Evolutionary conservation across 2,113 vertebrate genomes (phyloP), one percentile per base, ranked within the genome.

Genomic region (Polypterus senegalus): DNA sequence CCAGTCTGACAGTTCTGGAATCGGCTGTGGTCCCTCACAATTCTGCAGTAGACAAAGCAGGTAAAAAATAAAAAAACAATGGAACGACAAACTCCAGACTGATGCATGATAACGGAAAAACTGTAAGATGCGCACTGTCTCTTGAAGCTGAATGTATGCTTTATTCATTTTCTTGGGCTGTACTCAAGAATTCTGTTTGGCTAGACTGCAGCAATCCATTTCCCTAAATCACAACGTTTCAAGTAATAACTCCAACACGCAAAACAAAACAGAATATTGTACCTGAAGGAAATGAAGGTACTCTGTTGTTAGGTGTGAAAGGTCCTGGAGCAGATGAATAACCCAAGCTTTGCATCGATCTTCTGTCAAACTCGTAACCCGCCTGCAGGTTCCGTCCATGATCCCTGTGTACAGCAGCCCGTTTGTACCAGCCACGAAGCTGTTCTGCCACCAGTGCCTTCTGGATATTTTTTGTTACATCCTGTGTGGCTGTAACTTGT

Each of bases 351-450:
- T 91, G 89, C 70, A 91, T 92, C 0, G 92, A 86, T 0, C 83
- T 90, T 64, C 91, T 71, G 64, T 96, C 91, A 0, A 84, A 84
- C 61, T 94, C 90, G 49, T 88, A 88, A 79, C 79, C 73, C 0
- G 78, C 65, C 73, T 86, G 94, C 66, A 82, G 72, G 74, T 81
- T 59, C 44, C 79, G 82, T 27, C 75, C 67, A 64, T 69, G 79
- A 6, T 89, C 88, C 65, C 85, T 94, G 10, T 88, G 86, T 10
- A 77, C 70, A 0, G 91, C 79, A 71, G 92, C 93, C 47, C 96
- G 89, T 7, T 96, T 89, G 83, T 98, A 98, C 96, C 96, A 98
- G 69, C 91, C 94, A 9, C 86, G 87, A 61, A 98, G 76, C 66
- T 97, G 94, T 72, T 97, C 91, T 0, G 88, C 90, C 51, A 97